These are phyloP conservation scores for Aulostomus chinensis DNA, from an alignment of 2,797 vertebrate genomes.

Conservation along the genomic window DNA sequence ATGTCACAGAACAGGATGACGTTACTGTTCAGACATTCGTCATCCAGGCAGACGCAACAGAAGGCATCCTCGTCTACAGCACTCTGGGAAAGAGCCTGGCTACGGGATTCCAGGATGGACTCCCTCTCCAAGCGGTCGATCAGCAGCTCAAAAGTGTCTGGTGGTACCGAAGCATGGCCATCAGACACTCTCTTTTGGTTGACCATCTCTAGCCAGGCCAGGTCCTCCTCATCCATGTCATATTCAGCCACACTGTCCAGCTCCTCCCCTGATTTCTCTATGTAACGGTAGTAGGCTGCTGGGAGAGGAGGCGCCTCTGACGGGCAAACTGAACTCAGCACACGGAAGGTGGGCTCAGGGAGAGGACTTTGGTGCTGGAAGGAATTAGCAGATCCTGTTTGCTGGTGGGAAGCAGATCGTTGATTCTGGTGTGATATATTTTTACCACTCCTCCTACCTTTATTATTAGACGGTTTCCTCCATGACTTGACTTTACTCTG, in stretches of 20 bases:
- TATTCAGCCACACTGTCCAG: conserved; percentile 93
- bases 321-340: conserved; percentile 80
- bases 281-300: conserved; percentile 88
- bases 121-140: conserved; percentile 95
- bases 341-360: conserved; percentile 90
- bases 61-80: conserved; percentile 93
- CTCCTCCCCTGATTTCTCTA: conserved; percentile 90
- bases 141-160: conserved; percentile 92
- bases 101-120: conserved; percentile 92
- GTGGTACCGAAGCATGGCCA: conserved; percentile 87
- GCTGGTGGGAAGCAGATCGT: conserved; percentile 65
- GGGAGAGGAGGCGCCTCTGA: conserved; percentile 85
- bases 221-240: conserved; percentile 98
- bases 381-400: conserved; percentile 78
- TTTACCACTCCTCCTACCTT: conserved; percentile 87
- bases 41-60: conserved; percentile 96
- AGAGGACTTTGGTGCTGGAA: conserved; percentile 77
- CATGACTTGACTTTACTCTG: conserved; percentile 80
- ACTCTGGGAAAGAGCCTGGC: conserved; percentile 87
- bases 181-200: conserved; percentile 92
- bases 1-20: conserved; percentile 98
- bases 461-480: conserved; percentile 81
- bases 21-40: conserved; percentile 98
- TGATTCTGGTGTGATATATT: conserved; percentile 81
- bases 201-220: conserved; percentile 96